These are phyloP conservation scores for Hestina assimilis DNA, from an alignment of 1,140 invertebrate genomes.

Conservation along the genomic window DNA sequence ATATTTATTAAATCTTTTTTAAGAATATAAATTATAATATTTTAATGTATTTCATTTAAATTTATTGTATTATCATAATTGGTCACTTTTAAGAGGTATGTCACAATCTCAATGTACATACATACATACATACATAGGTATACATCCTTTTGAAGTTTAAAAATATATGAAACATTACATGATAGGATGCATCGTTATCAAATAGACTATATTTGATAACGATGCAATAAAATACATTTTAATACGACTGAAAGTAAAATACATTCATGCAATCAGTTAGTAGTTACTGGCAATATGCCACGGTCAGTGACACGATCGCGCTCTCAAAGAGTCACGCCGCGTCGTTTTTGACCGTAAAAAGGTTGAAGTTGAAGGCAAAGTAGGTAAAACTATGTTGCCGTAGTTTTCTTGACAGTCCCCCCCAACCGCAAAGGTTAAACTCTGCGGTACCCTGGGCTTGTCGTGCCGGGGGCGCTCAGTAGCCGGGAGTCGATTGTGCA, in stretches of 20 bases:
- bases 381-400: not conserved
- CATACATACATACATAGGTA: too few species aligned
- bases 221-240: not conserved
- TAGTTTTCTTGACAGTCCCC: not conserved
- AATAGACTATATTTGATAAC: not conserved
- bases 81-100: too few species aligned
- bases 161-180: not conserved
- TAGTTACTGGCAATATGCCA: constrained; percentile 12
- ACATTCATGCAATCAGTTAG: not conserved
- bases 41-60: too few species aligned
- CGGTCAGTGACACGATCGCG: not conserved
- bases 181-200: not conserved
- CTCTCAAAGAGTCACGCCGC: not conserved
- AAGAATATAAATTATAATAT: too few species aligned
- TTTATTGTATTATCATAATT: too few species aligned
- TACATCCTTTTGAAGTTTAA: not conserved
- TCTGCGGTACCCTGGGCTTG: too few species aligned
- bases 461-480: too few species aligned
- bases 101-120: too few species aligned
- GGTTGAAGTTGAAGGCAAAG: not conserved
- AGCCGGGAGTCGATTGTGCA: too few species aligned
- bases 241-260: constrained; percentile 2
- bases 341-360: constrained; percentile 1
- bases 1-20: too few species aligned
- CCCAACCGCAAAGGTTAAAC: too few species aligned